phyloP scores from a whole-genome alignment of 30 jellyfish, hydroid and myxozoan species.

The Aurelia sp. region DNA sequence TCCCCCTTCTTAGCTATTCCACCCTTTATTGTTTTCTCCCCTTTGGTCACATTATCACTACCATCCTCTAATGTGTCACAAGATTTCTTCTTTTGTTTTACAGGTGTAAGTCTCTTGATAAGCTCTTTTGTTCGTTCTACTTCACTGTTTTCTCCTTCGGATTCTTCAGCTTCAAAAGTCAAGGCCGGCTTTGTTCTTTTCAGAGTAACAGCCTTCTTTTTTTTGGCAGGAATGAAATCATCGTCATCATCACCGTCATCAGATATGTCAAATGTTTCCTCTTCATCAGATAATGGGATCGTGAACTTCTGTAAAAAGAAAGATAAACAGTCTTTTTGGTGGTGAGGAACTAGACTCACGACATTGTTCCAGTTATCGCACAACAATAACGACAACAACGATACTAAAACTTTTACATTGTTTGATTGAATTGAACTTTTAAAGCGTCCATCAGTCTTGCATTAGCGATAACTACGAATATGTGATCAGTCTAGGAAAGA shows the following conservation, averaged over 20 bases:
- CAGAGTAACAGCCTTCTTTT: constrained; percentile 8
- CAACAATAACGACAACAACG: no score
- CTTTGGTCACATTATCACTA: not conserved
- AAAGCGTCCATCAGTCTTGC: no score
- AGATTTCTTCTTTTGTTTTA: constrained; percentile 43
- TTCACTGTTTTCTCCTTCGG: constrained; percentile 82
- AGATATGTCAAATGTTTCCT: constrained; percentile 36
- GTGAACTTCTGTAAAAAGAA: constrained; percentile 35
- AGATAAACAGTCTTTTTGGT: no score
- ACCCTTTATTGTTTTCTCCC: no score
- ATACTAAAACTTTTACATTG: no score
- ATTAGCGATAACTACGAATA: no score
- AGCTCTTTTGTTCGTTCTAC: constrained; percentile 81
- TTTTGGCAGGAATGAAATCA: constrained; percentile 37
- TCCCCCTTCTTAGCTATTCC: not conserved
- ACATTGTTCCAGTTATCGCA: no score
- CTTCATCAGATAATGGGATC: constrained; percentile 48
- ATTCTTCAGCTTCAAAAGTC: constrained; percentile 26
- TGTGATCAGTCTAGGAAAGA: no score
- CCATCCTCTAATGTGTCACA: not conserved
- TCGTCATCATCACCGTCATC: constrained; percentile 47
- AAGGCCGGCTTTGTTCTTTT: not conserved
- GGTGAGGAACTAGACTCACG: no score
- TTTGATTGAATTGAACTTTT: no score
- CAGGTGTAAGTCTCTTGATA: constrained; percentile 80